phyloP scores from a whole-genome alignment of 2,888 invertebrate species.

The Erebia aethiops region DNA sequence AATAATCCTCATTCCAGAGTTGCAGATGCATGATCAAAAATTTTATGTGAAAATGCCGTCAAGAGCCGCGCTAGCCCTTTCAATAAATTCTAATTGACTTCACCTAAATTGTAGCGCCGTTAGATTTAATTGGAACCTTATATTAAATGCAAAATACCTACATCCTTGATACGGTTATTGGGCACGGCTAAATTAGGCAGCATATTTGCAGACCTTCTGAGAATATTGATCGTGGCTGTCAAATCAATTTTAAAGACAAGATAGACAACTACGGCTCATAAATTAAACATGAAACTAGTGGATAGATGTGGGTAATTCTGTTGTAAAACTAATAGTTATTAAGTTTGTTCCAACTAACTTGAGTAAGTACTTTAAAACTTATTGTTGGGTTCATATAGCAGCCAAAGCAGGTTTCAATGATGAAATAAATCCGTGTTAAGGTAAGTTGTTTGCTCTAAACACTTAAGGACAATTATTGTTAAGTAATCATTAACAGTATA shows the following conservation, averaged over 20 bases:
- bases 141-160: slow-evolving; percentile 20
- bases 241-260: slow-evolving; percentile 25
- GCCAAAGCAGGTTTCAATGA: slow-evolving; percentile 16
- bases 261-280: slow-evolving; percentile 22
- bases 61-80: background rate
- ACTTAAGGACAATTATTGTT: background rate
- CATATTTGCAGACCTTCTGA: slow-evolving; percentile 33
- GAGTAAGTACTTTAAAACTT: background rate
- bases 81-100: background rate
- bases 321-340: background rate
- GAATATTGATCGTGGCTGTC: slow-evolving; percentile 31
- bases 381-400: slow-evolving; percentile 8
- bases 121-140: slow-evolving; percentile 17
- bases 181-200: slow-evolving; percentile 15
- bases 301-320: background rate
- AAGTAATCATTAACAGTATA: background rate
- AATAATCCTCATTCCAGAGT: too few relatives aligned
- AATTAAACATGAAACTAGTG: slow-evolving; percentile 3
- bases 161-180: slow-evolving; percentile 17
- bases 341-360: too few relatives aligned
- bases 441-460: slow-evolving; percentile 17
- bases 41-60: background rate
- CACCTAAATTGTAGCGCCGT: slow-evolving; percentile 3
- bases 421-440: slow-evolving; percentile 7
- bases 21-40: too few relatives aligned